Percentiles rank a stretch among this genome's conserved stretches.
Conservation (phyloP, 2,888 invertebrate species). For the Lucinisca nassula region DNA sequence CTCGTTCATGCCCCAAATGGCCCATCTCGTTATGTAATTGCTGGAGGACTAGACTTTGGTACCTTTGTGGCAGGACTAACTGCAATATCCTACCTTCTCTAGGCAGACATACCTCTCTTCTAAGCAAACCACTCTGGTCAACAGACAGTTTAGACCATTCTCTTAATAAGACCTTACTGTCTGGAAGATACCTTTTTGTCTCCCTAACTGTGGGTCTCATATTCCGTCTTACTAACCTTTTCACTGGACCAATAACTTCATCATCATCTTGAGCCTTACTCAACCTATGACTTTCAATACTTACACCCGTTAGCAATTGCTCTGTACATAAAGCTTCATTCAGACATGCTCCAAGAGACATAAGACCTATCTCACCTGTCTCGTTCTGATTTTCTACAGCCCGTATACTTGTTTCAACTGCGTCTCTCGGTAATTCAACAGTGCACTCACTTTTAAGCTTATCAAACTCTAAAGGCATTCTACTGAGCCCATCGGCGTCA, state of each 20-base stretch:
- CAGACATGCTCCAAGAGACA: neutral
- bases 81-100: slow-evolving; percentile 20
- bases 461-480: slow-evolving; percentile 13
- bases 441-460: neutral
- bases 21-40: slow-evolving; percentile 65
- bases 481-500: slow-evolving; percentile 42
- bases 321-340: neutral
- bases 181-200: neutral
- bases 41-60: slow-evolving; percentile 1
- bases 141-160: slow-evolving; percentile 8
- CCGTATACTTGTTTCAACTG: neutral
- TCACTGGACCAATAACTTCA: neutral
- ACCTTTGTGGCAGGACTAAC: slow-evolving; percentile 44
- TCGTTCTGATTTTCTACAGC: neutral
- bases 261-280: slow-evolving; percentile 3
- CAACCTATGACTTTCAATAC: neutral
- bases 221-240: neutral
- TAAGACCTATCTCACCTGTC: neutral
- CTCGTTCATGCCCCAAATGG: slow-evolving; percentile 56
- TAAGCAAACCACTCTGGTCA: slow-evolving; percentile 1
- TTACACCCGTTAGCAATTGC: neutral
- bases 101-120: neutral
- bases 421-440: neutral
- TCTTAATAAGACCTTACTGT: neutral
- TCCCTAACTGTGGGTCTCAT: slow-evolving; percentile 2